Base-by-base conservation (phyloP, 2,888 invertebrate species). In the Melanargia galathea region DNA sequence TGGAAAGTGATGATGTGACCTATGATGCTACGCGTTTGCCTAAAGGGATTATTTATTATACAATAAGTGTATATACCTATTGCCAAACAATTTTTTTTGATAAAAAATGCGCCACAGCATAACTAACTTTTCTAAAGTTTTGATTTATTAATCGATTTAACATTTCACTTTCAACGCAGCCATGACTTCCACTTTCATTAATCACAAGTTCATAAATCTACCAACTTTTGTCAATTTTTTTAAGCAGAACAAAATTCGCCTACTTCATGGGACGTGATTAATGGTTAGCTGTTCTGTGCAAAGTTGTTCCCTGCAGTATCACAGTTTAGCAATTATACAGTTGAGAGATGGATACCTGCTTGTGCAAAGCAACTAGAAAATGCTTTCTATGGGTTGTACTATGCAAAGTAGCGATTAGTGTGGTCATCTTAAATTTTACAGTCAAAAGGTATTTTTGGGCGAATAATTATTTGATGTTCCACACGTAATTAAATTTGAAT, bases 301-400 rank as follows among this genome's bases (percentile, higher is more conserved):
- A 30, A 30, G 16, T 10, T 30, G 30, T 51, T 30, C 16, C 16
- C 10, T 43, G 45, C 33, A 20, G 33, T 11, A 20, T 6, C 35
- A 6, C 35, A 33, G 11, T 52, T 35, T 35, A 52, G 35, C 52
- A 33, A 20, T 20, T 33, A 52, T 35, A 52, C 52, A 52, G 52
- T 35, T 1, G 5, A 11, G 16, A 10, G 33, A 26, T 6, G 10
- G 22, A 22, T 5, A 40, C 16, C 13, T 18, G 10, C 45, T 45
- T 13, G 10, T 7, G 13, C n/a, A 48, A 24, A n/a, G 13, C 2
- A 22, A 5, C 35, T 40, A 7, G 8, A 18, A 18, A 43, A 30
- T 30, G 30, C 30, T 30, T 3, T 30, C 30, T 40, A 7, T 7
- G 2, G n/a, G 6, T n/a, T 38, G 16, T 43, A 40, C 2, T 43